Evolutionary conservation across 2,797 vertebrate genomes (phyloP).

Genomic region (Chrosomus eos): DNA sequence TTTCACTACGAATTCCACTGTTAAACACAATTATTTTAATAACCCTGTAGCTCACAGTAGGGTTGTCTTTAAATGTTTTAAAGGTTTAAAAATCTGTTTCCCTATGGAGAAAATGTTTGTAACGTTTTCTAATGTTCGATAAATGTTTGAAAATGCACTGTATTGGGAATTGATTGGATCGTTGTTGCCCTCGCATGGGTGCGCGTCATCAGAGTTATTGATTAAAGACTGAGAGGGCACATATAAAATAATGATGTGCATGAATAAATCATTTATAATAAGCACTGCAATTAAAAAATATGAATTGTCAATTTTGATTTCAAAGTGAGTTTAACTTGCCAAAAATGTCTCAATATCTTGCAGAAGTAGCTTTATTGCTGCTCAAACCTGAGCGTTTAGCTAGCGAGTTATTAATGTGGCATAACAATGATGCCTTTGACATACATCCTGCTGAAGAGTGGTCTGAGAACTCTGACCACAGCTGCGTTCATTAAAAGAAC

Average conservation of each 20-base stretch:
- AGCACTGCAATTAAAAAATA: not conserved
- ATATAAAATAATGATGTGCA: not conserved
- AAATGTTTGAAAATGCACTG: too few relatives aligned
- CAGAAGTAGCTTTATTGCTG: not conserved
- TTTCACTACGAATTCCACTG: not conserved
- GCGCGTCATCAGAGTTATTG: not conserved
- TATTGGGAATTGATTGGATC: not conserved
- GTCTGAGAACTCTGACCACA: constrained; percentile 49
- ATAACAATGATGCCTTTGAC: not conserved
- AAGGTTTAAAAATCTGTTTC: too few relatives aligned
- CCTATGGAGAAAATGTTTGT: too few relatives aligned
- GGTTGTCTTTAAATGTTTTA: too few relatives aligned
- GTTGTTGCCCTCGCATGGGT: not conserved
- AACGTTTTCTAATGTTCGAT: too few relatives aligned
- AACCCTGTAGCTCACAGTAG: not conserved
- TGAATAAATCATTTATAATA: not conserved
- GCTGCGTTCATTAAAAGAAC: constrained; percentile 10
- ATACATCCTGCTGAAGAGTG: constrained; percentile 24
- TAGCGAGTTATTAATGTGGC: constrained; percentile 15
- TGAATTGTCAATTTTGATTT: not conserved
- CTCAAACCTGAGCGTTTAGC: not conserved
- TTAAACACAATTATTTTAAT: not conserved
- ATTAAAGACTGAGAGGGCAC: not conserved
- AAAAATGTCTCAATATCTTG: not conserved
- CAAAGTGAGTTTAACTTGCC: not conserved